Percentiles rank a stretch among this genome's conserved stretches.
These are phyloP conservation scores for Lasioglossum calceatum DNA, from an alignment of 2,888 invertebrate genomes.

Conservation along the genomic window DNA sequence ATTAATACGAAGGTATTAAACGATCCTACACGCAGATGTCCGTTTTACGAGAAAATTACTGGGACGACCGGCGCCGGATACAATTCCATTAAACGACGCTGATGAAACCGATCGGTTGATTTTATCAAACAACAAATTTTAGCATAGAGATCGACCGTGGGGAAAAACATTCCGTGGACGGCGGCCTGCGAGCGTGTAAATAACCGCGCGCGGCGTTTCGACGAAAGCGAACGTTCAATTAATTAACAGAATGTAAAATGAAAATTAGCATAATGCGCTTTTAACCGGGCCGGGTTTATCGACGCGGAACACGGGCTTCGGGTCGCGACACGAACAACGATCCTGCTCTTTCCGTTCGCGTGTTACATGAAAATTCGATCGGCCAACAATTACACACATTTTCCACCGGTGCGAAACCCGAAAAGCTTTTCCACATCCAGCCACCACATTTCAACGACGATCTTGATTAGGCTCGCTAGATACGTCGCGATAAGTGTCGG, in stretches of 20 bases:
- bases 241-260: slow-evolving; percentile 64
- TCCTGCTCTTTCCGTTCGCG: slow-evolving; percentile 9
- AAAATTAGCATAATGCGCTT: slow-evolving; percentile 69
- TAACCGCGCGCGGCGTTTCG: slow-evolving; percentile 45
- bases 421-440: background rate
- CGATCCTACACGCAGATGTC: slow-evolving; percentile 1
- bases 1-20: background rate
- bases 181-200: slow-evolving; percentile 42
- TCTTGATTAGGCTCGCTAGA: background rate
- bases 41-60: slow-evolving; percentile 49
- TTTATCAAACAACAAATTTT: slow-evolving; percentile 55
- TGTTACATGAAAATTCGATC: slow-evolving; percentile 38
- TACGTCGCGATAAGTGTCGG: background rate
- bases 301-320: background rate
- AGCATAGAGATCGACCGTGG: slow-evolving; percentile 6
- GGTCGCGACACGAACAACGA: background rate
- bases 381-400: background rate
- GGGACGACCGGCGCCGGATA: slow-evolving; percentile 14
- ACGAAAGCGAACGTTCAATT: slow-evolving; percentile 70
- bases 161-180: slow-evolving; percentile 24
- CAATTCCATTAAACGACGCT: slow-evolving; percentile 1
- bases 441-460: background rate
- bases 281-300: slow-evolving; percentile 43
- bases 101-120: slow-evolving; percentile 43
- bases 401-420: background rate